phyloP scores from a whole-genome alignment of 2,888 invertebrate genomes.

The Nomada hirtipes region DNA sequence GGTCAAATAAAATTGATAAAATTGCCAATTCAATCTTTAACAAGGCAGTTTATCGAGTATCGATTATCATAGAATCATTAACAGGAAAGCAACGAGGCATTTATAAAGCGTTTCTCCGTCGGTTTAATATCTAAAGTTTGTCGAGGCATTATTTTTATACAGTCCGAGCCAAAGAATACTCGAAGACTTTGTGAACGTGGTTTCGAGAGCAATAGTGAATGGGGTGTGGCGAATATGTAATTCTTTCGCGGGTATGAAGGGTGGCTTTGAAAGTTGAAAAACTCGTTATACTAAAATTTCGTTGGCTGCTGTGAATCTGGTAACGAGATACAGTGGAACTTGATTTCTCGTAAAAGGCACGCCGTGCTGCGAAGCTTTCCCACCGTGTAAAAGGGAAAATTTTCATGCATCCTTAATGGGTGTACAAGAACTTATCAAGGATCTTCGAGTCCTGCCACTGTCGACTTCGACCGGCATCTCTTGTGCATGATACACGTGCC shows the following conservation, averaged over 20 bases:
- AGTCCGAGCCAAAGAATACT: background rate
- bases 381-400: background rate
- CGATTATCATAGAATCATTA: background rate
- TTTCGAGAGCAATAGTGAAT: background rate
- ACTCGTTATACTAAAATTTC: background rate
- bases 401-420: conserved; percentile 16
- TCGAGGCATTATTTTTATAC: background rate
- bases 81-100: background rate
- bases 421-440: background rate
- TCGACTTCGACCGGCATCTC: too few relatives aligned
- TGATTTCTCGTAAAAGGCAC: background rate
- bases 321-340: background rate
- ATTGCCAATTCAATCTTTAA: too few relatives aligned
- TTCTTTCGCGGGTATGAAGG: background rate
- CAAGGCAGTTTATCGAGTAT: background rate
- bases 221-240: background rate
- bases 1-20: too few relatives aligned
- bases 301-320: background rate
- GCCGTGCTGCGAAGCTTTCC: too few relatives aligned
- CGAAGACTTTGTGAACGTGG: background rate
- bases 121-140: background rate
- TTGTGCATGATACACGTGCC: too few relatives aligned
- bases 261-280: background rate
- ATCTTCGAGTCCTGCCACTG: too few relatives aligned
- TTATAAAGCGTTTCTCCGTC: background rate